A percentile compares a stretch with the other conserved stretches of the same genome.
These are phyloP conservation scores for Phania funesta DNA, from an alignment of 2,888 invertebrate species.

Conservation along the genomic window DNA sequence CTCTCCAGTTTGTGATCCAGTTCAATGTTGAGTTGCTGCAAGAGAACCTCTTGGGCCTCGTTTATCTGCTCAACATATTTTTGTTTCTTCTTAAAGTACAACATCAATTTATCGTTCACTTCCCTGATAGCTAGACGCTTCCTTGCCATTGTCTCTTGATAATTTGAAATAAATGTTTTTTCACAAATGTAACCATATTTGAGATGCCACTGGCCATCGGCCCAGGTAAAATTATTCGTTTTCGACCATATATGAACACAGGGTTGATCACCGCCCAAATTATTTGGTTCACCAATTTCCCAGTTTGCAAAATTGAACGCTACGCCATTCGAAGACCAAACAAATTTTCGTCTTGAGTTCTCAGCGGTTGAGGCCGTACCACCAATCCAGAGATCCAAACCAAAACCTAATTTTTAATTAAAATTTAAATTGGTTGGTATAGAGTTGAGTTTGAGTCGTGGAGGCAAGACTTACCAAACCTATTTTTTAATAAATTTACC, in stretches of 20 bases:
- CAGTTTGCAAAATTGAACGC: constrained; percentile 35
- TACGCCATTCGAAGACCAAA: constrained; percentile 35
- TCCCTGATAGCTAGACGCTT: constrained; percentile 8
- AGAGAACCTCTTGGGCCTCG: neutral
- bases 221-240: constrained; percentile 36
- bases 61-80: neutral
- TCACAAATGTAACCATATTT: constrained; percentile 56
- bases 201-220: constrained; percentile 41
- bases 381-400: constrained; percentile 48
- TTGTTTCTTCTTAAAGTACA: constrained; percentile 6
- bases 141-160: neutral
- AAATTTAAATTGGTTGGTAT: neutral
- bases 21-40: neutral
- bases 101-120: neutral
- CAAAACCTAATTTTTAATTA: constrained; percentile 1
- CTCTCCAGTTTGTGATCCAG: constrained; percentile 8
- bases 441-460: too few relatives aligned
- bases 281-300: constrained; percentile 36
- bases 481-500: constrained; percentile 34
- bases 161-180: constrained; percentile 2
- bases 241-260: constrained; percentile 50
- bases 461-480: constrained; percentile 40
- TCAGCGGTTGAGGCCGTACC: constrained; percentile 28
- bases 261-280: constrained; percentile 30
- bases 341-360: constrained; percentile 34